Evolutionary conservation across 2,888 invertebrate genomes (phyloP), one percentile per base, ranked within the genome.

Genomic region (Rotaria sp.): DNA sequence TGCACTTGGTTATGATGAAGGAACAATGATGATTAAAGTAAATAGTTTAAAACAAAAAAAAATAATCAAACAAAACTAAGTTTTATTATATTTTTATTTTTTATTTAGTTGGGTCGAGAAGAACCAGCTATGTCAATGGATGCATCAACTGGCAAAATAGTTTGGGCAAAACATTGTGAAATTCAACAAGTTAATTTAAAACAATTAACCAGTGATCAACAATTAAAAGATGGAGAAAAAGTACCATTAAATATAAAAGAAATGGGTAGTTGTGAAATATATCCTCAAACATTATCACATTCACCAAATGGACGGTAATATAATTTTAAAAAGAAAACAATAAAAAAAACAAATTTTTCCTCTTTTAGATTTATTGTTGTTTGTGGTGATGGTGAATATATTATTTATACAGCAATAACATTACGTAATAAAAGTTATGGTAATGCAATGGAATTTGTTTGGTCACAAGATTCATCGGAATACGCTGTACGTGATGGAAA

Each of bases 121-220:
- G 98, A 99, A 91, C 99, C 99, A 0, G 98, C 98, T 0, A 96
- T 97, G 90, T 97, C 97, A 0, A 99, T 99, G 99, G 99, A 99
- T 91, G 95, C 95, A 2, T 94, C 95, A 89, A 80, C 80, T 80
- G 99, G 99, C 48, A 99, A 99, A 92, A 97, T 99, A 87, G 95
- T 99, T 87, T 99, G 97, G 97, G 99, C 99, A 0, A 95, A 95
- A 90, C 99, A 99, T 91, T 96, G 96, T 0, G 99, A 99, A 92
- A 94, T 99, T 91, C 98, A 99, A 91, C 98, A 98, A 91, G 96
- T 95, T 13, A 96, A 96, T 91, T 92, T 96, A 88, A 96, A 96
- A 90, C 94, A 95, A 0, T 91, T 95, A 85, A 94, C 18, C 24
- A 89, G 88, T 10, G 90, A 92, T 88, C 91, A 91, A 88, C 92